A percentile compares a stretch with the other conserved stretches of the same genome.
Evolutionary conservation across 2,797 vertebrate species (phyloP).

Genomic region (Sciurus vulgaris): DNA sequence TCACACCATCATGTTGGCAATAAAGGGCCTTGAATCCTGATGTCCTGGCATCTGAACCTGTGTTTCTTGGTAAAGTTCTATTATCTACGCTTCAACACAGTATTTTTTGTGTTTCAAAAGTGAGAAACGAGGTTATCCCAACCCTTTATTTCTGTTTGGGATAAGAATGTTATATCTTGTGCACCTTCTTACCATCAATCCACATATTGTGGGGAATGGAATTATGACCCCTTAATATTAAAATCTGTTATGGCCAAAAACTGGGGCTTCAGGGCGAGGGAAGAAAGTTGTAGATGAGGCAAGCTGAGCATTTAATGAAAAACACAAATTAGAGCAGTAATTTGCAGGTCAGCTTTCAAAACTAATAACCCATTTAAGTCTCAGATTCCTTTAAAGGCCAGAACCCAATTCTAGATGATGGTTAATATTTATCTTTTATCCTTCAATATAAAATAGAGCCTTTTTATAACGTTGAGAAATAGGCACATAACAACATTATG

Average conservation of each 20-base stretch:
- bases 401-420: conserved; percentile 41
- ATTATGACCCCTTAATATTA: conserved; percentile 63
- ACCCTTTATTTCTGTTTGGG: conserved; percentile 32
- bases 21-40: neutral
- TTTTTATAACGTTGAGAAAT: conserved; percentile 31
- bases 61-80: neutral
- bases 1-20: neutral
- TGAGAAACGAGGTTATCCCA: neutral
- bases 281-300: conserved; percentile 38
- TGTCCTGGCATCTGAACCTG: neutral
- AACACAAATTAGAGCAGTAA: conserved; percentile 68
- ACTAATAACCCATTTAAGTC: conserved; percentile 53
- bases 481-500: neutral
- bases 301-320: conserved; percentile 80
- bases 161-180: conserved; percentile 20
- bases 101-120: conserved; percentile 10
- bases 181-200: conserved; percentile 35
- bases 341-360: conserved; percentile 68
- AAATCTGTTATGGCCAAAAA: conserved; percentile 63
- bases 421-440: conserved; percentile 59
- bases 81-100: neutral
- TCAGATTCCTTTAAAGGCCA: conserved; percentile 38
- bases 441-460: conserved; percentile 38
- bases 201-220: neutral
- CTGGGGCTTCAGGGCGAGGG: conserved; percentile 52